Evolutionary conservation across 92 coral and sea anemone species (phyloP), one percentile per base, ranked within the genome.

Genomic region (Montipora capitata): DNA sequence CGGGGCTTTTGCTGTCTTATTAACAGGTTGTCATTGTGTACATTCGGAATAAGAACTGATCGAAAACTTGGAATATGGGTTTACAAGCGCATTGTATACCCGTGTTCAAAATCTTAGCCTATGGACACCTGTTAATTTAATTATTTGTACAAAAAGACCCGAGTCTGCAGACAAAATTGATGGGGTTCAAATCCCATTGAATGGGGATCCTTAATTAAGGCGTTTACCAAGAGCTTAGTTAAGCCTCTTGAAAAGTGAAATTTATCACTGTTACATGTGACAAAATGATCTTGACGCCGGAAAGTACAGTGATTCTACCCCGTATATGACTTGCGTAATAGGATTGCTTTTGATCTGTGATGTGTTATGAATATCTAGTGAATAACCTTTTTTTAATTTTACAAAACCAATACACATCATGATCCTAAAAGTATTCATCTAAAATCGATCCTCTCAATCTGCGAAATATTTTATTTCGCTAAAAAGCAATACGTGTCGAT

Each of bases 121-220:
- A 40, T 64, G 44, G 27, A 42, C 12, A 80, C 35, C 69, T 67
- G 76, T 80, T 80, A 80, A 80, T 80, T 80, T 20, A 69, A 81
- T 81, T 81, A 68, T 41, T 38, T 16, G 54, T 10, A 49, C 17
- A 51, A 44, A 54, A 57, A 12, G 35, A 56, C 9, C 12, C 7
- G 20, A 45, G 54, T 69, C 48, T 35, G 40, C 18, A 2, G 9
- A 35, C 44, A 80, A 66, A 35, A 18, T n/a, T 16, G 8, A 42
- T 45, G 7, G 45, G 2, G 0, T 12, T 67, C 40, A 44, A 49
- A 13, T 64, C 62, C 10, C 20, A 35, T 48, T 51, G 56, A 49
- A 11, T 67, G 49, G 38, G 35, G 35, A 27, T 27, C 35, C 35
- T 27, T 49, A 9, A 48, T 10, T 40, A 68, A 42, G 12, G 49